phyloP scores from a whole-genome alignment of 2,888 invertebrate species.

The Drosophila pseudotakahashii region DNA sequence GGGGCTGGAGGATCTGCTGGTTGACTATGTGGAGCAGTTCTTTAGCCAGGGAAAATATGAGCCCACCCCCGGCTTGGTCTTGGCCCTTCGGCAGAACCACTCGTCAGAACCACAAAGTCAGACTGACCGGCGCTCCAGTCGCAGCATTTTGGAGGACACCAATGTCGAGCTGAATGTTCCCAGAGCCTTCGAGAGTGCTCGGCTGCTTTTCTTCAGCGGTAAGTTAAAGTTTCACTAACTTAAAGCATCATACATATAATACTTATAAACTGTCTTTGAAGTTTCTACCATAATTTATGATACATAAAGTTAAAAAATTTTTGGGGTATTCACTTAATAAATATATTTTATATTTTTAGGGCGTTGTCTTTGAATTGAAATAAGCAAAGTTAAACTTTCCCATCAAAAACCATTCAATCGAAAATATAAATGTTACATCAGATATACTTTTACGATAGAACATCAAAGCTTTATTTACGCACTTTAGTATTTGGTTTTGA shows the following conservation, averaged over 20 bases:
- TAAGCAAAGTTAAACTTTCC: too few relatives aligned
- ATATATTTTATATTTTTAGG: too few relatives aligned
- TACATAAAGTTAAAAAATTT: too few relatives aligned
- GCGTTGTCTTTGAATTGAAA: too few relatives aligned
- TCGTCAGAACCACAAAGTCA: slow-evolving; percentile 83
- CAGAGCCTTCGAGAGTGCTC: slow-evolving; percentile 86
- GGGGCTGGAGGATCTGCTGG: slow-evolving; percentile 73
- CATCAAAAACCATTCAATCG: background rate
- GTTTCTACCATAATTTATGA: too few relatives aligned
- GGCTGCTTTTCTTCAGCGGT: slow-evolving; percentile 88
- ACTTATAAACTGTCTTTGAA: too few relatives aligned
- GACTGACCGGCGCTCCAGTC: slow-evolving; percentile 83
- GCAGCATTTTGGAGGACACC: slow-evolving; percentile 84
- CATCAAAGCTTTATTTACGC: background rate
- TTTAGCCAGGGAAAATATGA: slow-evolving; percentile 77
- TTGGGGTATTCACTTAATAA: too few relatives aligned
- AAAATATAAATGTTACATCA: background rate
- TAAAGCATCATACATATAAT: too few relatives aligned
- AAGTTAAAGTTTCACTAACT: slow-evolving; percentile 63
- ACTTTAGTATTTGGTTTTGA: background rate
- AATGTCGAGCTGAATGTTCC: slow-evolving; percentile 88
- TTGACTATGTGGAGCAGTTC: slow-evolving; percentile 77
- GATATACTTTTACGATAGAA: background rate
- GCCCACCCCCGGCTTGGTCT: slow-evolving; percentile 73
- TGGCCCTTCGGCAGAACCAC: slow-evolving; percentile 71